A percentile compares a stretch with the other conserved stretches of the same genome.
phyloP scores from a whole-genome alignment of 1,140 invertebrate genomes.

The Proales similis region DNA sequence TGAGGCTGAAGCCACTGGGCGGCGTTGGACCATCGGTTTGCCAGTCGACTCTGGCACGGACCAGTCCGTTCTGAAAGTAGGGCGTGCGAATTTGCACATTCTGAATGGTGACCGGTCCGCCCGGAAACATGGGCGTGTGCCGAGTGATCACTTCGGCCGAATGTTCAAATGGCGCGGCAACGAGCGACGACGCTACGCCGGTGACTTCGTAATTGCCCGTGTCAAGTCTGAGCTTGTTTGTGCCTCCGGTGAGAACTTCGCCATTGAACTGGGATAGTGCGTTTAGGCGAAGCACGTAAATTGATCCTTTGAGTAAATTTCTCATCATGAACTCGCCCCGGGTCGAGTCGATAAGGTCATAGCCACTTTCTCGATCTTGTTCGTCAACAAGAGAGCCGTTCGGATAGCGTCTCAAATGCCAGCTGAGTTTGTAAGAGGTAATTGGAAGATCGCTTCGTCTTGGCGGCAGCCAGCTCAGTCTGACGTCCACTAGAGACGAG shows the following conservation, averaged over 20 bases:
- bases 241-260: not conserved
- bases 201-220: not conserved
- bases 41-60: slow-evolving; percentile 4
- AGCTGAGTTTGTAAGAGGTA: slow-evolving; percentile 3
- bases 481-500: not conserved
- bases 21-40: not conserved
- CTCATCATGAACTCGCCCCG: not conserved
- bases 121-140: not conserved
- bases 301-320: slow-evolving; percentile 14
- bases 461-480: not conserved
- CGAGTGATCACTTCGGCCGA: not conserved
- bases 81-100: slow-evolving; percentile 9
- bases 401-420: not conserved
- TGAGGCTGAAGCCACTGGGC: not conserved
- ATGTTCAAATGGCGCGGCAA: not conserved
- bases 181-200: not conserved
- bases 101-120: too few species aligned
- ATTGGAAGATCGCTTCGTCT: slow-evolving; percentile 27
- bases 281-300: not conserved
- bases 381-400: not conserved
- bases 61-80: slow-evolving; percentile 10
- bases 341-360: not conserved
- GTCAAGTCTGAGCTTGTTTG: not conserved
- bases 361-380: not conserved
- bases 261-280: slow-evolving; percentile 1